Percentiles rank a stretch among this genome's conserved stretches.
These are phyloP conservation scores for Drosophila sp. DNA, from an alignment of 1,140 invertebrate species.

Conservation along the genomic window DNA sequence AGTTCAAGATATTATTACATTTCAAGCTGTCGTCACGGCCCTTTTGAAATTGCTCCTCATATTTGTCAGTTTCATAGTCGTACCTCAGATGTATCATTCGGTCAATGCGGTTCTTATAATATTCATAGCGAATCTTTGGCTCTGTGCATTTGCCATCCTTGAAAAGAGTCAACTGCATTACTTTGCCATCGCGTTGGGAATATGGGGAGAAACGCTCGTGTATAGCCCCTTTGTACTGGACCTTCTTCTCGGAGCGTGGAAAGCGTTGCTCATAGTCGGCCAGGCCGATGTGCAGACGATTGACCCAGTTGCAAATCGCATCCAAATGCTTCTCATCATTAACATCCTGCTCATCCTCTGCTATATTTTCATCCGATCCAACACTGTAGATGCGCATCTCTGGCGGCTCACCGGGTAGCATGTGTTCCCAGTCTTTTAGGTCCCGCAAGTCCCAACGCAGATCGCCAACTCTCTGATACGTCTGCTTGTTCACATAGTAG, in stretches of 20 bases:
- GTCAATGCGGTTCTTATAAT: constrained; percentile 90
- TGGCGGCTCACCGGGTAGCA: constrained; percentile 88
- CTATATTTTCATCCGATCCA: constrained; percentile 83
- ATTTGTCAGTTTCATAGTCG: constrained; percentile 86
- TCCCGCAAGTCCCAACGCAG: constrained; percentile 87
- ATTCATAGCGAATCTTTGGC: constrained; percentile 87
- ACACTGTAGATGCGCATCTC: constrained; percentile 80
- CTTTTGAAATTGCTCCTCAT: constrained; percentile 88
- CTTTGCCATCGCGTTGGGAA: constrained; percentile 87
- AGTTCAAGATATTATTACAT: constrained; percentile 84
- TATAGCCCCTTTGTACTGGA: constrained; percentile 90
- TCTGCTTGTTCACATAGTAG: constrained; percentile 90
- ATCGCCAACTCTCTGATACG: constrained; percentile 86
- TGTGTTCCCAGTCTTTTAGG: constrained; percentile 88
- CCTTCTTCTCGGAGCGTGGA: constrained; percentile 89
- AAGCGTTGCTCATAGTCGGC: constrained; percentile 90
- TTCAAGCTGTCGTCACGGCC: constrained; percentile 89
- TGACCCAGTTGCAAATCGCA: constrained; percentile 91
- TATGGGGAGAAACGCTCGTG: constrained; percentile 92
- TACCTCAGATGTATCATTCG: constrained; percentile 87
- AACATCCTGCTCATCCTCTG: constrained; percentile 69
- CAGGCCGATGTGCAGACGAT: constrained; percentile 88
- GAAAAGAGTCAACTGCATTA: constrained; percentile 89
- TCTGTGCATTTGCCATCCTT: constrained; percentile 88
- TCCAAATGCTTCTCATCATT: constrained; percentile 90